These are phyloP conservation scores for Achlya flavicornis DNA, from an alignment of 2,888 invertebrate genomes.

Conservation along the genomic window DNA sequence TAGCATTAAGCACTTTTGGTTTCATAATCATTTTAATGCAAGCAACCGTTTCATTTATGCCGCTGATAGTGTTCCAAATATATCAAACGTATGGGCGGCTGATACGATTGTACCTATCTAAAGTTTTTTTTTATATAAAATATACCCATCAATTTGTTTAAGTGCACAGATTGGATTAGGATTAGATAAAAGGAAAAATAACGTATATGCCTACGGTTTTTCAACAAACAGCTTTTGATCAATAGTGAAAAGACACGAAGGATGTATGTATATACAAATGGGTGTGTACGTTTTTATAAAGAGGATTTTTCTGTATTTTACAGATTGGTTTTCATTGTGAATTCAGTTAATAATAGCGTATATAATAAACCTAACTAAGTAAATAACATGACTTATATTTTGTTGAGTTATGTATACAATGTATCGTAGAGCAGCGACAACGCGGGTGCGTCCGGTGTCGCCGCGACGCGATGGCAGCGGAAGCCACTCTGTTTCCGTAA, in stretches of 20 bases:
- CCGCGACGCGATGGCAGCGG: conserved; percentile 24
- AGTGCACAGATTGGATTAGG: conserved; percentile 6
- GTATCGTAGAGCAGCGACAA: conserved; percentile 15
- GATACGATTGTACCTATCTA: not conserved
- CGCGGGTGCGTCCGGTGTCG: conserved; percentile 43
- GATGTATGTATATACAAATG: not conserved
- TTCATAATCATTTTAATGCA: conserved; percentile 6
- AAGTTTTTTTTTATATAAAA: conserved; percentile 3
- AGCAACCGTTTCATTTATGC: conserved; percentile 2
- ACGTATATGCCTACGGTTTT: not conserved
- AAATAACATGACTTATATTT: not conserved
- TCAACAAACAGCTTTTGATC: not conserved
- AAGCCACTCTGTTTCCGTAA: conserved; percentile 40
- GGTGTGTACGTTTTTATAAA: too few relatives aligned
- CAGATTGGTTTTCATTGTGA: too few relatives aligned
- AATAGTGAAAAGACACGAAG: not conserved
- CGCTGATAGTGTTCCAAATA: conserved; percentile 1
- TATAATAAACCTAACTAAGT: not conserved
- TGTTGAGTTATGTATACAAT: conserved; percentile 2
- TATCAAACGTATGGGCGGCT: not conserved
- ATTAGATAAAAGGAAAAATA: conserved; percentile 24
- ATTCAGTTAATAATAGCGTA: not conserved
- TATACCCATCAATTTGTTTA: conserved; percentile 7
- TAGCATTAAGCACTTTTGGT: not conserved
- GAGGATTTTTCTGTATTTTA: too few relatives aligned